phyloP scores from a whole-genome alignment of 2,797 vertebrate species.

The Alca torda region DNA sequence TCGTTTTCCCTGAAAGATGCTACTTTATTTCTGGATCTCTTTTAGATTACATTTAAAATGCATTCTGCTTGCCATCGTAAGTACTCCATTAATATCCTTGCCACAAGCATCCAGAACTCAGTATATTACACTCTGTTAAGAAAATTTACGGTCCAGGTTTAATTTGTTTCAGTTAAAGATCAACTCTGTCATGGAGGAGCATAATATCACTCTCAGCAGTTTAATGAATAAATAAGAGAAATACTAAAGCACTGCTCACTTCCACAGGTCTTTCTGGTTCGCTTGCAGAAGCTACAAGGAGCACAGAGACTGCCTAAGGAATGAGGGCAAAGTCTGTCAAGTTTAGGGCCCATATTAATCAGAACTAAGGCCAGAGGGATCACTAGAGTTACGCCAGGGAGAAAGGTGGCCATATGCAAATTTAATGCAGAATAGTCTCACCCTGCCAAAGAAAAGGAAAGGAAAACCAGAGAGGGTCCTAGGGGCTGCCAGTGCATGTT shows the following conservation, averaged over 20 bases:
- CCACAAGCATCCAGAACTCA: background rate
- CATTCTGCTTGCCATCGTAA: background rate
- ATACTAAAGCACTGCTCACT: background rate
- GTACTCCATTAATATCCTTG: background rate
- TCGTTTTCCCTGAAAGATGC: background rate
- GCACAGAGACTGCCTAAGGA: background rate
- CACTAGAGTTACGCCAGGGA: background rate
- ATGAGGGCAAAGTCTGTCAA: background rate
- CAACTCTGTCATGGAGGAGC: background rate
- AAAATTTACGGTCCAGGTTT: background rate
- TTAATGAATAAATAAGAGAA: background rate
- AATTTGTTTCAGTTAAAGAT: constrained; percentile 21
- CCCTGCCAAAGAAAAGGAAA: constrained; percentile 20
- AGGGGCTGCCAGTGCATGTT: constrained; percentile 56
- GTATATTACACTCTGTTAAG: background rate
- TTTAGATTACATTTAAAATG: background rate
- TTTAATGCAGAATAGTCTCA: background rate
- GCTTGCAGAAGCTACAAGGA: background rate
- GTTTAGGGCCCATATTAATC: background rate
- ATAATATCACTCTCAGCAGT: background rate
- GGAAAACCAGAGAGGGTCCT: constrained; percentile 8
- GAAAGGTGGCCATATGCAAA: background rate
- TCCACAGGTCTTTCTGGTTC: background rate
- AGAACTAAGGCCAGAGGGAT: background rate
- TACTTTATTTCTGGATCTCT: background rate